phyloP scores from a whole-genome alignment of 2,113 vertebrate genomes.

The Colius striatus region DNA sequence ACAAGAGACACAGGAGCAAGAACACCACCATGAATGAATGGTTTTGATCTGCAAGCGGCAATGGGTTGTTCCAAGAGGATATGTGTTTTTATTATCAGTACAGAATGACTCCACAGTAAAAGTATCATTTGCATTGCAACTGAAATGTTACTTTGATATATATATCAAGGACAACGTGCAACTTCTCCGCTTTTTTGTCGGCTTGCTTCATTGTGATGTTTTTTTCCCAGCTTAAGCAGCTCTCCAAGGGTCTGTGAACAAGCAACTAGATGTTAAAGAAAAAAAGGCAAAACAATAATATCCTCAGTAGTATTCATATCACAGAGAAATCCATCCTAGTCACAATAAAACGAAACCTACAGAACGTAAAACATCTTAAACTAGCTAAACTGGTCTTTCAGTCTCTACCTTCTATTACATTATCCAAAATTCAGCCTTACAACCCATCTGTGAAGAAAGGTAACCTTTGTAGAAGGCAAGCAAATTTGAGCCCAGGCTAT shows the following conservation, averaged over 20 bases:
- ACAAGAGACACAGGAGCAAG: neutral
- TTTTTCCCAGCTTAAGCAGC: neutral
- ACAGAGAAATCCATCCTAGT: neutral
- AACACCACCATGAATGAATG: constrained; percentile 25
- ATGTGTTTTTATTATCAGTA: constrained; percentile 38
- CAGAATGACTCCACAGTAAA: neutral
- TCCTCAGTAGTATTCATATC: neutral
- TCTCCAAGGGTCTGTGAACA: constrained; percentile 6
- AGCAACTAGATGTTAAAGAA: neutral
- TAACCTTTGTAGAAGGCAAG: neutral
- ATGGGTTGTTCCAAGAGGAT: constrained; percentile 27
- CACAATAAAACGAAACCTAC: neutral
- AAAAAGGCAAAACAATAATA: neutral
- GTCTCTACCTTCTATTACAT: neutral
- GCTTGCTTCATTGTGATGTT: neutral
- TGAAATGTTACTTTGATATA: constrained; percentile 16
- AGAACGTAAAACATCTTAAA: neutral
- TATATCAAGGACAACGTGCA: neutral
- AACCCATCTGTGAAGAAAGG: neutral
- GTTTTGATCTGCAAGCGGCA: constrained; percentile 17
- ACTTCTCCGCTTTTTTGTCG: neutral
- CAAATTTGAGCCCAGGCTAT: neutral
- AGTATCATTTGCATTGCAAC: constrained; percentile 26
- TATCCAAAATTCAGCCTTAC: neutral
- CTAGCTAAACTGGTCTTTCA: neutral